Evolutionary conservation across 2,113 vertebrate species (phyloP), one percentile per base, ranked within the genome.

Genomic region (Bubalus kerabau): DNA sequence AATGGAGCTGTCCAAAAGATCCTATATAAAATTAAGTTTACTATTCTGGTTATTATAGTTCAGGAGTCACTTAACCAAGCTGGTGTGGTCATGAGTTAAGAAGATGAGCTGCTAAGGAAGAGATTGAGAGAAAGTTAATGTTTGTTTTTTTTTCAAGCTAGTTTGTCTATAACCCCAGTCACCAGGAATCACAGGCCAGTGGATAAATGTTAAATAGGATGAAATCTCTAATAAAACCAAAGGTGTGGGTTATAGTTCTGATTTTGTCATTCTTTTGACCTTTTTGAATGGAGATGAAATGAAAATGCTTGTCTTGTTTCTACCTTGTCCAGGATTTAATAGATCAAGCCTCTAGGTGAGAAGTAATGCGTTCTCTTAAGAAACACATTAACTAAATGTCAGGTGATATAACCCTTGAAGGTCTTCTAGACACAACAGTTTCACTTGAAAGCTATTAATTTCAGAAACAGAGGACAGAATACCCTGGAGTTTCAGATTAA

Each of bases 251-350:
- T 89, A 82, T 89, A 30, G 88, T 97, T 96, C 96, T 90, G 80
- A 94, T 84, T 88, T 96, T 92, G 36, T 74, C 85, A 67, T 62
- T 50, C 43, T 62, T 95, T 89, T 97, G 97, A 62, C 82, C 78
- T 98, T 94, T 97, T 86, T 50, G 60, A 64, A 93, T 94, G 36
- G 78, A 94, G 76, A 91, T 11, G 86, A 96, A 95, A 67, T 95
- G 60, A 93, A 95, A 97, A 96, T 94, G 71, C 93, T 94, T 95
- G 62, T 78, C 56, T 94, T 74, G 12, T 87, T 52, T 92, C 74
- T 89, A 83, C 62, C 82, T 82, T 78, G 15, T 46, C 30, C 21
- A 59, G 71, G 67, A 78, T 87, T 7, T 89, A 62, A 54, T 71
- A 80, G 52, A 82, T 81, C 52, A 87, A 84, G 81, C 54, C 40